Evolutionary conservation across 2,888 invertebrate genomes (phyloP).

Genomic region (Napeogenes inachia): DNA sequence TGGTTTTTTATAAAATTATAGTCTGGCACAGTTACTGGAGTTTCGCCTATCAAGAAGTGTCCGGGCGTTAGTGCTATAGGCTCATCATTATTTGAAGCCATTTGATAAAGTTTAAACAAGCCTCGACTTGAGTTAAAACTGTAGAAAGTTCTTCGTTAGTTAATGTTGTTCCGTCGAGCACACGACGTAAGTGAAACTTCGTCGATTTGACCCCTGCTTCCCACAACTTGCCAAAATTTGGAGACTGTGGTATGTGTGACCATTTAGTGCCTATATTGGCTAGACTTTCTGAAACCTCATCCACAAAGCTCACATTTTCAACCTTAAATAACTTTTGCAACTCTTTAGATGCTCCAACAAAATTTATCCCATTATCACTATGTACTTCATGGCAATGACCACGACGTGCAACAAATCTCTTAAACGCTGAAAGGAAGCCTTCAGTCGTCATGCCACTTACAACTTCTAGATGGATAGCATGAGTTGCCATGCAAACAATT

Average conservation of each 20-base stretch:
- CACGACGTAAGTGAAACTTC: slow-evolving; percentile 15
- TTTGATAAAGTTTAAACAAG: slow-evolving; percentile 13
- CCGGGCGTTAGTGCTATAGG: neutral
- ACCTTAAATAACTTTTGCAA: too few relatives aligned
- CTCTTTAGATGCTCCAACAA: too few relatives aligned
- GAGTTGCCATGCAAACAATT: slow-evolving; percentile 25
- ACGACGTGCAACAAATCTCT: slow-evolving; percentile 30
- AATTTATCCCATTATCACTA: too few relatives aligned
- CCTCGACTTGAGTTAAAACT: slow-evolving; percentile 11
- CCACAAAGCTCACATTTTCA: too few relatives aligned
- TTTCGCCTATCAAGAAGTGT: slow-evolving; percentile 11
- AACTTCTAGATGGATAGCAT: slow-evolving; percentile 26
- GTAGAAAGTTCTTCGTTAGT: slow-evolving; percentile 16
- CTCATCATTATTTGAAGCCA: neutral
- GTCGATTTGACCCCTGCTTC: slow-evolving; percentile 27
- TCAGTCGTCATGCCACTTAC: slow-evolving; percentile 22
- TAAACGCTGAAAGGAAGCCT: slow-evolving; percentile 30
- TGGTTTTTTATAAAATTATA: neutral
- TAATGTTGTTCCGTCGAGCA: slow-evolving; percentile 4
- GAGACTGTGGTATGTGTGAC: slow-evolving; percentile 30
- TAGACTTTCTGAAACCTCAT: too few relatives aligned
- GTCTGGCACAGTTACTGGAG: slow-evolving; percentile 2
- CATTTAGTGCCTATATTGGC: too few relatives aligned
- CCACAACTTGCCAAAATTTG: slow-evolving; percentile 32
- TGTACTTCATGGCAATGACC: slow-evolving; percentile 15